These are phyloP conservation scores for Schrankia costaestrigalis DNA, from an alignment of 2,888 invertebrate genomes.

Conservation along the genomic window DNA sequence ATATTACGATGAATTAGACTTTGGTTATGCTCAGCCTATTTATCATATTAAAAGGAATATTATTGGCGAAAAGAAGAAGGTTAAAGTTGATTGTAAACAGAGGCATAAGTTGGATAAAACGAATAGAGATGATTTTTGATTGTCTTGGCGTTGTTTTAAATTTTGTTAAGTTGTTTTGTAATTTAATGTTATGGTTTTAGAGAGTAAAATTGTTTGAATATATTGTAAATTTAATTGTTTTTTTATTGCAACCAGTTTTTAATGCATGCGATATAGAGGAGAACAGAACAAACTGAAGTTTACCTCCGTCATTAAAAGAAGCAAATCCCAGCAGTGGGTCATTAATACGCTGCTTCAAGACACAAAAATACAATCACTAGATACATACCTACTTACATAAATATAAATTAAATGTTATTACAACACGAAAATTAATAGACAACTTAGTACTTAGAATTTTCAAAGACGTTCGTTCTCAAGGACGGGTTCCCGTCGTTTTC, in stretches of 20 bases:
- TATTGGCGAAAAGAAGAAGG: constrained; percentile 37
- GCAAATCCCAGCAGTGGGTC: no score
- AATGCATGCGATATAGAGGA: not conserved
- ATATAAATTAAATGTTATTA: not conserved
- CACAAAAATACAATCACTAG: no score
- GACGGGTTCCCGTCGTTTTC: no score
- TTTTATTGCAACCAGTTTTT: no score
- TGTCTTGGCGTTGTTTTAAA: not conserved
- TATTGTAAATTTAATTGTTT: no score
- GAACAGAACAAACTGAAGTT: not conserved
- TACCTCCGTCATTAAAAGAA: not conserved
- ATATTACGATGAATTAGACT: constrained; percentile 78
- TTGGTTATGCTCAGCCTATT: constrained; percentile 62
- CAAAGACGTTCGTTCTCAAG: no score
- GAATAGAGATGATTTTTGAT: constrained; percentile 40
- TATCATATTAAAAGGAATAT: constrained; percentile 59
- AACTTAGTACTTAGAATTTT: no score
- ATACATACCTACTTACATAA: no score
- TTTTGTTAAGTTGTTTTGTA: no score
- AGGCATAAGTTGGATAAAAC: constrained; percentile 60
- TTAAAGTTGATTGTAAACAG: constrained; percentile 61
- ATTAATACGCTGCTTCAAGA: no score
- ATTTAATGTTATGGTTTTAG: no score
- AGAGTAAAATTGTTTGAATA: no score
- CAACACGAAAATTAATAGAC: not conserved